Evolutionary conservation across 1,140 invertebrate species (phyloP).

Genomic region (Drosophila punjabiensis): DNA sequence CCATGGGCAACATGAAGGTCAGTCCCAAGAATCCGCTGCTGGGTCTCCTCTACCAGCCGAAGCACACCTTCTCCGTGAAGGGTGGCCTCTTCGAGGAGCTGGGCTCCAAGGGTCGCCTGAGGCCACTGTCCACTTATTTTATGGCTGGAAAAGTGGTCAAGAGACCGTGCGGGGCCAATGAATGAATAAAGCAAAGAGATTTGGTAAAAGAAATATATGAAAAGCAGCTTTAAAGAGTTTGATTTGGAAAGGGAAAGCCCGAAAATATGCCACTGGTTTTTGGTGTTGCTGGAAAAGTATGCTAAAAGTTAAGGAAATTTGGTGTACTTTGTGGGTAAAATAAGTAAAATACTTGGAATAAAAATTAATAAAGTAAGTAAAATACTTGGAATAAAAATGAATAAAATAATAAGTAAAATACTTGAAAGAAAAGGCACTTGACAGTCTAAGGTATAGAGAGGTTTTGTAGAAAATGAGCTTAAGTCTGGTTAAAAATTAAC

Average conservation of each 20-base stretch:
- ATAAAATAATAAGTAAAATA: too few species aligned
- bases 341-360: neutral
- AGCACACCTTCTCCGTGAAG: conserved; percentile 48
- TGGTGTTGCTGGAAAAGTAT: neutral
- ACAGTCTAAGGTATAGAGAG: neutral
- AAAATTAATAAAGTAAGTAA: too few species aligned
- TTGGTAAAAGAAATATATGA: neutral
- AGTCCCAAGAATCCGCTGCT: conserved; percentile 64
- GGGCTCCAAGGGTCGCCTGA: conserved; percentile 10
- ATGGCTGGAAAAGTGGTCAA: conserved; percentile 56
- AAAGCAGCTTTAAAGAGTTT: neutral
- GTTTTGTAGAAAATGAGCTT: neutral
- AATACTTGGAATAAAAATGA: too few species aligned
- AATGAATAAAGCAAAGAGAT: conserved; percentile 18
- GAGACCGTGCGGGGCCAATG: conserved; percentile 45
- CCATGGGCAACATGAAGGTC: conserved; percentile 68
- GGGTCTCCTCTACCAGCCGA: conserved; percentile 53
- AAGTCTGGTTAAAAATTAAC: neutral
- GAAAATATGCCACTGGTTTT: conserved; percentile 4
- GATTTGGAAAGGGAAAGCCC: neutral
- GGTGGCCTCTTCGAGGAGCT: conserved; percentile 59
- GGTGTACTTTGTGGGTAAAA: neutral
- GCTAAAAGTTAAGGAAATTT: neutral
- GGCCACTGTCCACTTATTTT: conserved; percentile 53
- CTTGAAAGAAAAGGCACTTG: neutral